These are phyloP conservation scores for Hydrotaea cyrtoneurina DNA, from an alignment of 2,888 invertebrate genomes.

Conservation along the genomic window DNA sequence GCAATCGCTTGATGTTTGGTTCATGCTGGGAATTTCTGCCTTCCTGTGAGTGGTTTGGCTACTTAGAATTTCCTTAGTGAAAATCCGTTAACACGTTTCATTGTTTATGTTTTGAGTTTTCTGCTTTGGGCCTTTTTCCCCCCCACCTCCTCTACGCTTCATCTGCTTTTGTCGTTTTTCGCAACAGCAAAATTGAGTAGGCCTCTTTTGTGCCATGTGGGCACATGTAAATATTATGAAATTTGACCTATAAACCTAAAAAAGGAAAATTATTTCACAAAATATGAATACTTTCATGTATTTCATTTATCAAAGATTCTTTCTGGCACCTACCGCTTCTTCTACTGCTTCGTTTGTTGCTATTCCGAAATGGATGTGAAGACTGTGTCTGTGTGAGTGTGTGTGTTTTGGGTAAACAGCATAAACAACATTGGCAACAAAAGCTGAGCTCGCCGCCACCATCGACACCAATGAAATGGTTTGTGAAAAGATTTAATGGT, in stretches of 20 bases:
- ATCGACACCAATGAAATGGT: conserved; percentile 30
- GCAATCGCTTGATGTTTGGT: not conserved
- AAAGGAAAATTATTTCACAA: conserved; percentile 47
- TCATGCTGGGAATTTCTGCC: not conserved
- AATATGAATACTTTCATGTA: conserved; percentile 22
- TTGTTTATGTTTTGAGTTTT: not conserved
- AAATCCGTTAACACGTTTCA: not conserved
- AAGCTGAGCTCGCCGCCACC: not conserved
- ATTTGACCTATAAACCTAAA: conserved; percentile 64
- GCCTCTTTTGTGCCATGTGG: not conserved
- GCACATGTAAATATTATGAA: conserved; percentile 32
- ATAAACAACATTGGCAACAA: conserved; percentile 1
- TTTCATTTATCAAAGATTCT: conserved; percentile 25
- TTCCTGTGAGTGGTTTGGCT: not conserved
- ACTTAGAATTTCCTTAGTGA: not conserved
- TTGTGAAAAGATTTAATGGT: conserved; percentile 33
- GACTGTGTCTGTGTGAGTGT: not conserved
- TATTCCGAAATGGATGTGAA: not conserved
- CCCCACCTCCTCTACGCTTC: not conserved
- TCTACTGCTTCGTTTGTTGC: not conserved
- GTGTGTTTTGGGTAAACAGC: conserved; percentile 16
- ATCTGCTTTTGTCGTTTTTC: not conserved
- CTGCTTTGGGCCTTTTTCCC: not conserved
- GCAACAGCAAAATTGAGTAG: conserved; percentile 7
- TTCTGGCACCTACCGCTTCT: not conserved